A percentile compares a stretch with the other conserved stretches of the same genome.
phyloP scores from a whole-genome alignment of 2,888 invertebrate genomes.

The Chrysolina haemoptera region DNA sequence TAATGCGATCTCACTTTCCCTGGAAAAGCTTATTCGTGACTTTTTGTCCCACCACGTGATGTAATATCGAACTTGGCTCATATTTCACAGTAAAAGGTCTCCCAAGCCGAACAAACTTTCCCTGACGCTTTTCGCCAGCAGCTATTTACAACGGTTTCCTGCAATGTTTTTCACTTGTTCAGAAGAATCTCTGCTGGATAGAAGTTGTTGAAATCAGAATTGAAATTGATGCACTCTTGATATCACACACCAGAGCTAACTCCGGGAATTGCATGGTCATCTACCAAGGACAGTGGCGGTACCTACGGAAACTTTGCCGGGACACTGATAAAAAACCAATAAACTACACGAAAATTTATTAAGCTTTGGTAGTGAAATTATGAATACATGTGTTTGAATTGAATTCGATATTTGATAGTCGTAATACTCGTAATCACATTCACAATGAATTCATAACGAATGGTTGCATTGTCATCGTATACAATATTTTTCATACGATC shows the following conservation, averaged over 20 bases:
- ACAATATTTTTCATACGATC: no score
- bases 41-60: constrained; percentile 10
- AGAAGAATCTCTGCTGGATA: constrained; percentile 3
- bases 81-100: constrained; percentile 24
- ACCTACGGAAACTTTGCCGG: neutral
- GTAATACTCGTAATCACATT: no score
- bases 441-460: no score
- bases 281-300: neutral
- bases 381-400: no score
- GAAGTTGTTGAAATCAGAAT: constrained; percentile 27
- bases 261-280: neutral
- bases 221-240: constrained; percentile 23
- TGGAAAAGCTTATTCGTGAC: neutral
- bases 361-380: no score
- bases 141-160: constrained; percentile 25
- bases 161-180: constrained; percentile 10
- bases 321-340: no score
- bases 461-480: no score
- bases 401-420: no score
- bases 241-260: constrained; percentile 10
- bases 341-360: no score
- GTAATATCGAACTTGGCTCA: constrained; percentile 20
- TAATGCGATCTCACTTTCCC: constrained; percentile 4
- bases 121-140: constrained; percentile 23
- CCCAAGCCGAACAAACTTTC: constrained; percentile 20